phyloP scores from a whole-genome alignment of 2,113 vertebrate species.

The Tachysurus fulvidraco region DNA sequence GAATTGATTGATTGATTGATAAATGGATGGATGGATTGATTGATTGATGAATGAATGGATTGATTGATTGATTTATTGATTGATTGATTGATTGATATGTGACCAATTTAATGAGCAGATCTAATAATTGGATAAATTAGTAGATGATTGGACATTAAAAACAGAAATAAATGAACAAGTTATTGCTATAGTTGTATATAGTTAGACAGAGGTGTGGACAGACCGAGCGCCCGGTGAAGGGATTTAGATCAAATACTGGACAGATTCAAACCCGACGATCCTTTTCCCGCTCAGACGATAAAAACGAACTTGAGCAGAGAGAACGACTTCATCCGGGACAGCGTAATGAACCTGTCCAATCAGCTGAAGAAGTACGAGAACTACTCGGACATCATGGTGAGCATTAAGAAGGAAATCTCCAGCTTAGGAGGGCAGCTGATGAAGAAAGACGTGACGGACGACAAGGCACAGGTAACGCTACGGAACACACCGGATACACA shows the following conservation, averaged over 20 bases:
- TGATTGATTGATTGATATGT: no score
- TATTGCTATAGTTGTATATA: no score
- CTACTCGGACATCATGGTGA: constrained; percentile 91
- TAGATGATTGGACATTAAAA: neutral
- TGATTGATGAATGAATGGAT: no score
- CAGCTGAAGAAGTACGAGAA: constrained; percentile 92
- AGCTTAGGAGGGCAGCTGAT: constrained; percentile 90
- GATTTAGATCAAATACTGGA: neutral
- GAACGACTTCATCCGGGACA: constrained; percentile 89
- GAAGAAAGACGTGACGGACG: constrained; percentile 84
- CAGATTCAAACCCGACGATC: neutral
- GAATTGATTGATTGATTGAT: no score
- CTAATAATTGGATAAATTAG: neutral
- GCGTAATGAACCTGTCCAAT: constrained; percentile 80
- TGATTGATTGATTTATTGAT: no score
- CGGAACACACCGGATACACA: neutral
- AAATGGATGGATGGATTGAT: no score
- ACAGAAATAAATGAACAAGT: no score
- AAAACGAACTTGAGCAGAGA: constrained; percentile 93
- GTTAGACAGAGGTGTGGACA: neutral
- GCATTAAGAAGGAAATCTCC: constrained; percentile 96
- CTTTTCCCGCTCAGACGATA: constrained; percentile 77
- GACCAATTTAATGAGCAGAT: neutral
- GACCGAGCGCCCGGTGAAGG: neutral
- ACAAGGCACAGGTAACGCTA: constrained; percentile 79